Evolutionary conservation across 2,888 invertebrate species (phyloP).

Genomic region (Dasysyrphus albostriatus): DNA sequence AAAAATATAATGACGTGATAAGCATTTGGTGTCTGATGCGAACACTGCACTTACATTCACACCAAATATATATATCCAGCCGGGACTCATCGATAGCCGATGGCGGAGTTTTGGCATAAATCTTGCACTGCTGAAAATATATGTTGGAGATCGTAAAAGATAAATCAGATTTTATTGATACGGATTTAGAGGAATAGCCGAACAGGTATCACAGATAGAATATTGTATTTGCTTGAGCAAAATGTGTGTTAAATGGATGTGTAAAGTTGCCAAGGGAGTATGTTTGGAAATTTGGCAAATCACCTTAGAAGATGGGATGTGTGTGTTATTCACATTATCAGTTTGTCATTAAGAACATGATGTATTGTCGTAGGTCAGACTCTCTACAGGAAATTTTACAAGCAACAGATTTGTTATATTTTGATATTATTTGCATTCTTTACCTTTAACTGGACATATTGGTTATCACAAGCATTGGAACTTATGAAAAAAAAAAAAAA

Average conservation of each 20-base stretch:
- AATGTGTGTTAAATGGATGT: conserved; percentile 35
- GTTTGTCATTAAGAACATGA: too few species aligned
- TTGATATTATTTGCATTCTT: too few species aligned
- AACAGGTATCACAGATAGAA: conserved; percentile 38
- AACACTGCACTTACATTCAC: not conserved
- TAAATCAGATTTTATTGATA: conserved; percentile 70
- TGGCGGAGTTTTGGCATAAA: conserved; percentile 50
- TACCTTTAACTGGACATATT: too few species aligned
- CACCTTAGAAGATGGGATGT: too few species aligned
- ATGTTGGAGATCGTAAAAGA: conserved; percentile 60
- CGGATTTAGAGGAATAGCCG: conserved; percentile 54
- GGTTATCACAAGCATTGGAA: too few species aligned
- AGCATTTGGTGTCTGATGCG: conserved; percentile 32
- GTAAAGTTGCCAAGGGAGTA: not conserved
- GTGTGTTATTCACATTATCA: too few species aligned
- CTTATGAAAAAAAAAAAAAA: too few species aligned
- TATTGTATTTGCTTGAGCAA: not conserved
- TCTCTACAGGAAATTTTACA: too few species aligned
- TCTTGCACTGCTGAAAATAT: conserved; percentile 64
- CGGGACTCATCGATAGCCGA: not conserved
- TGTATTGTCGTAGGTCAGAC: too few species aligned
- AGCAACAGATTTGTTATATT: too few species aligned
- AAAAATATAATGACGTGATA: conserved; percentile 64
- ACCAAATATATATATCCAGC: not conserved
- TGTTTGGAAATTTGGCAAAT: not conserved